Conservation (phyloP, 2,797 vertebrate species). For the Chelmon rostratus region DNA sequence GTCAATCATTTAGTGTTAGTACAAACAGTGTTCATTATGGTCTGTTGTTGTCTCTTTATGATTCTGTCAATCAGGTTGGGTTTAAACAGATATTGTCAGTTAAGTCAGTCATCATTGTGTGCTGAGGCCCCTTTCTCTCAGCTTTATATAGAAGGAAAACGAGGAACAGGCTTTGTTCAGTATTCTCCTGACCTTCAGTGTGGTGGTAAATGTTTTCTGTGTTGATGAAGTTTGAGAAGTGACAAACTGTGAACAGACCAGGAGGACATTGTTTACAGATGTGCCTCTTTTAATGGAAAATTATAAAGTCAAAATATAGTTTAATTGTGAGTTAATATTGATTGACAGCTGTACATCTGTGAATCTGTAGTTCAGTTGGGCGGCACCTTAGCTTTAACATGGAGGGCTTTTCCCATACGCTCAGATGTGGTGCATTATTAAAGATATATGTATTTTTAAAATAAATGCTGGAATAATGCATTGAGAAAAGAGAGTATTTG, state of each 20-base stretch:
- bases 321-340: background rate
- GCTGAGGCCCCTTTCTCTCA: background rate
- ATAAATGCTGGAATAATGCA: too few relatives aligned
- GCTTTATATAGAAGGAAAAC: background rate
- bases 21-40: background rate
- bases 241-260: background rate
- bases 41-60: background rate
- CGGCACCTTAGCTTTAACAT: too few relatives aligned
- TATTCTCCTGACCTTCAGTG: background rate
- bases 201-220: background rate
- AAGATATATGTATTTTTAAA: too few relatives aligned
- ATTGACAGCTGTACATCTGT: background rate
- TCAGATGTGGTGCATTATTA: too few relatives aligned
- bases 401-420: too few relatives aligned
- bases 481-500: too few relatives aligned
- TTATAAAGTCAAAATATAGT: background rate
- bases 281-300: background rate
- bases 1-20: background rate
- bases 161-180: background rate
- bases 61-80: background rate
- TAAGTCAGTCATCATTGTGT: background rate
- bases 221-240: background rate
- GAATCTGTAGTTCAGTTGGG: too few relatives aligned
- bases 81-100: background rate
- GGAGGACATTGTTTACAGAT: background rate